Conservation (phyloP, 2,888 invertebrate species). For the Pardosa pseudoannulata region DNA sequence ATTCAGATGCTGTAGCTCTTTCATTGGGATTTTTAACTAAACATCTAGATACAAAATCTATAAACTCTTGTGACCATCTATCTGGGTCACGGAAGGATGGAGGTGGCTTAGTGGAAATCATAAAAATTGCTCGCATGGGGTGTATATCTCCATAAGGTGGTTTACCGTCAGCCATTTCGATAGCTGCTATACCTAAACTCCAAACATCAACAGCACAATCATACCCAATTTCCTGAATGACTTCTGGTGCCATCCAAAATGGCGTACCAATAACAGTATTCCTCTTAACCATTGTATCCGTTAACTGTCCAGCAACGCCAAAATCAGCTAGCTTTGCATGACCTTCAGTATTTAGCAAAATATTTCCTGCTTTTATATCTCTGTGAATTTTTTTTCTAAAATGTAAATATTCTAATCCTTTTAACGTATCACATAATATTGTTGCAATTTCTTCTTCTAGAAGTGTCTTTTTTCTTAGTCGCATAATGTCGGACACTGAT, state of each 20-base stretch:
- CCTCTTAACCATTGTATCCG: constrained; percentile 97
- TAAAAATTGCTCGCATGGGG: constrained; percentile 92
- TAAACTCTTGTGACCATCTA: constrained; percentile 96
- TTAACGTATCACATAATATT: constrained; percentile 94
- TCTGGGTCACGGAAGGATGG: constrained; percentile 98
- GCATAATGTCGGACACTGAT: constrained; percentile 99
- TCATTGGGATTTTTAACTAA: constrained; percentile 91
- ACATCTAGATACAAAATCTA: constrained; percentile 92
- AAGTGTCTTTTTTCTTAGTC: constrained; percentile 95
- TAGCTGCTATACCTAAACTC: constrained; percentile 95
- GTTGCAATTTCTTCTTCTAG: constrained; percentile 98
- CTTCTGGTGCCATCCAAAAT: constrained; percentile 99
- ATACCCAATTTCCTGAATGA: constrained; percentile 99
- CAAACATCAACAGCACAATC: constrained; percentile 99
- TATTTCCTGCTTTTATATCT: constrained; percentile 98
- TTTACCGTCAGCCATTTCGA: constrained; percentile 99
- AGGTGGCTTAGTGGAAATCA: constrained; percentile 99
- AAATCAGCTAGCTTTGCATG: constrained; percentile 99
- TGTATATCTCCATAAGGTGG: constrained; percentile 94
- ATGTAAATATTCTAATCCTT: constrained; percentile 97
- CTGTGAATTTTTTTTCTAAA: constrained; percentile 96
- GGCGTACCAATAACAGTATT: constrained; percentile 97
- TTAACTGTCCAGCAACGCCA: constrained; percentile 98
- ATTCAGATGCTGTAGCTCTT: constrained; percentile 91
- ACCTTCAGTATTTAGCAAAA: constrained; percentile 96